phyloP scores from a whole-genome alignment of 1,140 invertebrate species.

The Drosophila malerkotliana region DNA sequence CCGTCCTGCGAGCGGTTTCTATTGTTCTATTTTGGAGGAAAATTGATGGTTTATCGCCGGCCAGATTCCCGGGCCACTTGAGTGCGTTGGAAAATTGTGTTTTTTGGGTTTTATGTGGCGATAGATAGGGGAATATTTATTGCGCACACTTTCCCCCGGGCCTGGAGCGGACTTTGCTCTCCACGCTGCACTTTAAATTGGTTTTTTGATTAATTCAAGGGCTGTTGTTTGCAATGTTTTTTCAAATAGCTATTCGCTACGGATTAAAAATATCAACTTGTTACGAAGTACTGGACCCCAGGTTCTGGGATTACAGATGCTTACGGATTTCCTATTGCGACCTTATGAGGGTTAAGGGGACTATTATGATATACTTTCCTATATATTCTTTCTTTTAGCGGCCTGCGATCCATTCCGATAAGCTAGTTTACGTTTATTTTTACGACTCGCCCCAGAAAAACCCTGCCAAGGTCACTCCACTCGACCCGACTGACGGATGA shows the following conservation, averaged over 20 bases:
- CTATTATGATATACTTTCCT: too few species aligned
- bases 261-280: neutral
- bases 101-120: conserved; percentile 32
- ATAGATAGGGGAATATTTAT: conserved; percentile 49
- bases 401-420: neutral
- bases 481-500: conserved; percentile 1
- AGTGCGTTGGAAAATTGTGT: conserved; percentile 39
- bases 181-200: neutral
- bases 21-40: conserved; percentile 22
- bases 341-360: too few species aligned
- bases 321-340: too few species aligned
- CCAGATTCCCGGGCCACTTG: conserved; percentile 19
- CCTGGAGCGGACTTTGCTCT: neutral
- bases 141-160: conserved; percentile 30
- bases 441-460: neutral
- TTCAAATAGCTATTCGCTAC: too few species aligned
- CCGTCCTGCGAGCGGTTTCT: neutral
- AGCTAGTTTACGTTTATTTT: neutral
- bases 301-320: too few species aligned
- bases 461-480: neutral
- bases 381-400: too few species aligned
- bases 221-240: neutral
- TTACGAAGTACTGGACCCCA: neutral
- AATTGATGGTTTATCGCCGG: conserved; percentile 28
- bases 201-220: neutral